Conservation (phyloP, 1,140 invertebrate species). For the Elysia chlorotica region DNA sequence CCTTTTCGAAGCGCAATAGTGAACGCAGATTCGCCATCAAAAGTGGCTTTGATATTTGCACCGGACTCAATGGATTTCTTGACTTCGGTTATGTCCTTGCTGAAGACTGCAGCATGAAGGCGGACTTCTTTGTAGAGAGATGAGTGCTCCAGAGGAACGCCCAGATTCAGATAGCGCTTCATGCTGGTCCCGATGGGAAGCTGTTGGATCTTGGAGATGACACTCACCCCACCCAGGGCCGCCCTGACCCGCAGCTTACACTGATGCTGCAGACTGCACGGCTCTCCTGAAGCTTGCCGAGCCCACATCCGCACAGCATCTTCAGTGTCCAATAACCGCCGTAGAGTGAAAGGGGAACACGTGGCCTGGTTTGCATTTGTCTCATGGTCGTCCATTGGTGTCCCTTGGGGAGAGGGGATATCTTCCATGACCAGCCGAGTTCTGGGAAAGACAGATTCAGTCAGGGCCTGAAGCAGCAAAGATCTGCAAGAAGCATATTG, state of each 20-base stretch:
- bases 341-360: background rate
- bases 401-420: no score
- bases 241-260: background rate
- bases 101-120: no score
- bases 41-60: no score
- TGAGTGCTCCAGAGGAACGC: background rate
- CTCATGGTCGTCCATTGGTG: background rate
- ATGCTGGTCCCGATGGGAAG: background rate
- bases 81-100: no score
- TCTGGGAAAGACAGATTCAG: background rate
- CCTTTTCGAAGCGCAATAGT: no score
- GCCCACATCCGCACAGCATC: no score
- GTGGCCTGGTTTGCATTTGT: background rate
- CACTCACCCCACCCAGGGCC: background rate
- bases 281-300: background rate
- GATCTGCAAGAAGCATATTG: background rate
- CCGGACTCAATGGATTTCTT: no score
- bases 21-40: no score
- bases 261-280: constrained; percentile 9
- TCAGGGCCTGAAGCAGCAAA: background rate
- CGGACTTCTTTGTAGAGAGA: background rate
- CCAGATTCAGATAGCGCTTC: constrained; percentile 6
- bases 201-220: constrained; percentile 1
- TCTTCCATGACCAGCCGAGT: no score
- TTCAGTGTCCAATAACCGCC: background rate